Evolutionary conservation across 1,140 invertebrate species (phyloP).

Genomic region (Maniola jurtina): DNA sequence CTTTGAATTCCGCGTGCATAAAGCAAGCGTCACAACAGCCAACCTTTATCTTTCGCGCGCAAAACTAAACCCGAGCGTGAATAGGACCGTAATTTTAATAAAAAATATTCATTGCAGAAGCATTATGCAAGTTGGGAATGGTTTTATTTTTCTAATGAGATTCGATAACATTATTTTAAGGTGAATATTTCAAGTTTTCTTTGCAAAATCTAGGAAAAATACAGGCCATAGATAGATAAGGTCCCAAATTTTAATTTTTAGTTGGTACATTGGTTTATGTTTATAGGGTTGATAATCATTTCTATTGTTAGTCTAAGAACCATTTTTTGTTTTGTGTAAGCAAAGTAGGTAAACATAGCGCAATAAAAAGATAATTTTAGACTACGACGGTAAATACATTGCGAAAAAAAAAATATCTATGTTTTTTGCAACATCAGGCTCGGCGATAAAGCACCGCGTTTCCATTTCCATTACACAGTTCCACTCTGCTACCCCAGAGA

Average conservation of each 20-base stretch:
- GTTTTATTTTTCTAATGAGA: constrained; percentile 5
- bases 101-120: background rate
- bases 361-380: background rate
- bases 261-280: no score
- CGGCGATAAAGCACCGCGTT: constrained; percentile 43
- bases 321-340: background rate
- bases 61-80: constrained; percentile 19
- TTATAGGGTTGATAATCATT: no score
- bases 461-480: constrained; percentile 53
- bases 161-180: no score
- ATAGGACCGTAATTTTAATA: background rate
- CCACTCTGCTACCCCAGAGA: constrained; percentile 53
- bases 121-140: constrained; percentile 9
- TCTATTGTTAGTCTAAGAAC: background rate
- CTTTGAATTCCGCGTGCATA: constrained; percentile 18
- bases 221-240: no score
- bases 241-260: no score
- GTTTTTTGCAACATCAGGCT: constrained; percentile 29
- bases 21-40: constrained; percentile 16
- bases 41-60: constrained; percentile 25
- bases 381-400: background rate
- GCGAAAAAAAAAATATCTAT: constrained; percentile 1
- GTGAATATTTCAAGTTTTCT: no score
- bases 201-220: no score
- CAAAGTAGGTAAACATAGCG: background rate